Conservation (phyloP, 2,888 invertebrate genomes). For the Psylliodes chrysocephalus region DNA sequence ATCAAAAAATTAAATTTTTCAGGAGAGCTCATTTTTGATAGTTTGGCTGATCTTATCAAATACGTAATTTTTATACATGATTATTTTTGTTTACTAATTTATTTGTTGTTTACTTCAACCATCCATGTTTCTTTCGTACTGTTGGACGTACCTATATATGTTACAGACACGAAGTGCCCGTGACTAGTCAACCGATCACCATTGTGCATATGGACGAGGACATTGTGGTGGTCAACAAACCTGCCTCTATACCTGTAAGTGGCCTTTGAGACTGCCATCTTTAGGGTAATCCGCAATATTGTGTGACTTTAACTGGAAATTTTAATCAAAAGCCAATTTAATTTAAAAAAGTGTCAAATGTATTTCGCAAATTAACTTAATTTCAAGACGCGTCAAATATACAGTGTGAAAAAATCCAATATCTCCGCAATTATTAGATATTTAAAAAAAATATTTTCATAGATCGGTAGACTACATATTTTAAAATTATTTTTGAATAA, state of each 20-base stretch:
- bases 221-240: conserved; percentile 99
- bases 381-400: too few species aligned
- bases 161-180: conserved; percentile 99
- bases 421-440: too few species aligned
- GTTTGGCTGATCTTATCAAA: neutral
- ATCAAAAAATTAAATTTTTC: too few species aligned
- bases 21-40: neutral
- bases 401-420: too few species aligned
- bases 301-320: neutral
- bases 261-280: conserved; percentile 83
- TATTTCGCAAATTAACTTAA: too few species aligned
- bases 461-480: too few species aligned
- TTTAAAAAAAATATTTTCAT: too few species aligned
- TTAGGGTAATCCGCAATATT: conserved; percentile 36
- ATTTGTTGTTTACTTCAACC: neutral
- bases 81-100: conserved; percentile 2
- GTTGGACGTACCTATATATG: conserved; percentile 57
- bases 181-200: conserved; percentile 95
- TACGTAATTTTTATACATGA: neutral
- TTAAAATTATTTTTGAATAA: too few species aligned
- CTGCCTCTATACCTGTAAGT: conserved; percentile 99
- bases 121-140: conserved; percentile 44
- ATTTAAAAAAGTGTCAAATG: too few species aligned
- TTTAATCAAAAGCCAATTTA: too few species aligned
- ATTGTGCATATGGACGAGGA: conserved; percentile 98